Evolutionary conservation across 2,113 vertebrate species (phyloP).

Genomic region (Zapus hudsonius): DNA sequence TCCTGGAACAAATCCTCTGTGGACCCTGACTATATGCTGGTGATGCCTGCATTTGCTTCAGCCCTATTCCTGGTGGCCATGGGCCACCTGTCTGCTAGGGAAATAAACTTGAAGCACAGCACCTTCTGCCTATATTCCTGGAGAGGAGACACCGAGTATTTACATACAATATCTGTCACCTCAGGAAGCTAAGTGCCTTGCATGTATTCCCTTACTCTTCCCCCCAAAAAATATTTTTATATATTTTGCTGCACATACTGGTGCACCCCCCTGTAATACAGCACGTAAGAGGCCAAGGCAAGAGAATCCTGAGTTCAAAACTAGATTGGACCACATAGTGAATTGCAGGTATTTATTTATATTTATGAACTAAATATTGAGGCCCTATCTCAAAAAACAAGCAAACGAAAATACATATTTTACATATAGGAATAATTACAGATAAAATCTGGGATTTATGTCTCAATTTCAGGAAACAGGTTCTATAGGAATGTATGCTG

Average conservation of each 20-base stretch:
- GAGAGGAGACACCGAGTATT: not conserved
- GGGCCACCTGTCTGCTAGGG: not conserved
- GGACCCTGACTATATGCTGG: not conserved
- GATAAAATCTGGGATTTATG: not conserved
- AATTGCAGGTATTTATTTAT: too few species aligned
- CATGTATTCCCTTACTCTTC: not conserved
- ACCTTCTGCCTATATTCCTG: not conserved
- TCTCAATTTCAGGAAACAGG: not conserved
- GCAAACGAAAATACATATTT: not conserved
- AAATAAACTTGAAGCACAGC: not conserved
- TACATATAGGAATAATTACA: not conserved
- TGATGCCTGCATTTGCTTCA: not conserved
- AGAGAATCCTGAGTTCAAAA: not conserved
- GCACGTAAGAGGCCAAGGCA: not conserved
- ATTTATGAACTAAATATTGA: not conserved
- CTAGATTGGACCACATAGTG: not conserved
- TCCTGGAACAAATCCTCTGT: not conserved
- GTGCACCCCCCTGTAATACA: too few species aligned
- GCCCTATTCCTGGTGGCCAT: not conserved
- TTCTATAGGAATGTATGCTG: not conserved
- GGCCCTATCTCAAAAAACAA: not conserved
- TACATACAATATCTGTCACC: not conserved
- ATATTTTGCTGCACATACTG: not conserved
- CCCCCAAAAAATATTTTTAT: not conserved
- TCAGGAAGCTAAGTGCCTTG: not conserved